Base-by-base conservation (phyloP, 2,888 invertebrate species). In the Drosophila testacea region DNA sequence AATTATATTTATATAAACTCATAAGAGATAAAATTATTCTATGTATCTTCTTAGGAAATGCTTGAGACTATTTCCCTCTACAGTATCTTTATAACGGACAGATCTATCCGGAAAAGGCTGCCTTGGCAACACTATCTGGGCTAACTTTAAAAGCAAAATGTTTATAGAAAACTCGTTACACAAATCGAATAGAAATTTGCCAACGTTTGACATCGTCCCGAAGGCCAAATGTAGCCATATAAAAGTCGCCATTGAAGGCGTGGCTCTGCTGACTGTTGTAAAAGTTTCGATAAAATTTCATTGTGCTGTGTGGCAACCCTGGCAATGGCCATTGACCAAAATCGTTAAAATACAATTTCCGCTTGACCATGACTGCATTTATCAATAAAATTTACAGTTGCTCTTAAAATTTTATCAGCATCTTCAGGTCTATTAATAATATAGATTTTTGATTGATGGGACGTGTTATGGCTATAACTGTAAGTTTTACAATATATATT, bases 161-260 rank as follows among this genome's bases (percentile, higher is more conserved):
- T 88, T 86, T 86, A 83, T 88, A 88, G 83, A 83, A 88, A 83
- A 88, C 87, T 83, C 84, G 83, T 83, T 83, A 83, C 79, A 88
- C 86, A 88, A 83, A 88, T 83, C 87, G 87, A 83, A 83, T 88
- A 83, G 79, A 88, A 86, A 77, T 83, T 81, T 75, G 69, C 75
- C 79, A 76, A 59, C 70, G 70, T 79, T 76, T 69, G 79, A 76
- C 76, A 79, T 69, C 38, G 22, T 55, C 52, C 70, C 75, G n/a
- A 55, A 57, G 57, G 79, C 69, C 62, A 52, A 56, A 60, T 34
- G 22, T 32, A 13, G 34, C 13, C n/a, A 48, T 41, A 54, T 50
- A 54, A 56, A 50, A 11, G 13, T 6, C 16, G 32, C 22, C 42
- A 32, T 32, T n/a, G 52, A 22, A 38, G 79, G 74, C 73, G 78